phyloP scores from a whole-genome alignment of 2,888 invertebrate genomes.

The Teleogryllus oceanicus region DNA sequence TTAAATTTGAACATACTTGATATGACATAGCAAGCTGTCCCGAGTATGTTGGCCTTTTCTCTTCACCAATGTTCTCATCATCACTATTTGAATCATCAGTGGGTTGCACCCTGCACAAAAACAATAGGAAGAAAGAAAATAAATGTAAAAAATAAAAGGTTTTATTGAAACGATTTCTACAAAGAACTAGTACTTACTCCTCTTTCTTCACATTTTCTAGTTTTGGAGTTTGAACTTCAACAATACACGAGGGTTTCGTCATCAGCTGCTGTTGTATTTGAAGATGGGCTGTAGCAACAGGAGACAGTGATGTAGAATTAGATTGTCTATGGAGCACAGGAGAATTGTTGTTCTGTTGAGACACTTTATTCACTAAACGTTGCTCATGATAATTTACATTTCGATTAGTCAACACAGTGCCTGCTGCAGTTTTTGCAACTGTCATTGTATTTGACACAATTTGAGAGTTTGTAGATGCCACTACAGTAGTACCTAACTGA shows the following conservation, averaged over 20 bases:
- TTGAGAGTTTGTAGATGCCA: conserved; percentile 27
- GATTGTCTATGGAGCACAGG: neutral
- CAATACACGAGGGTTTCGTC: neutral
- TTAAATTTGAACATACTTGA: neutral
- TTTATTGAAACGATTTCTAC: neutral
- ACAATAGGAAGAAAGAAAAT: conserved; percentile 22
- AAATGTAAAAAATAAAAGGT: neutral
- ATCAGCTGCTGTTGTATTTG: conserved; percentile 11
- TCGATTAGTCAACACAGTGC: neutral
- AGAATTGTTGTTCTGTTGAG: neutral
- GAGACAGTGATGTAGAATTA: conserved; percentile 8
- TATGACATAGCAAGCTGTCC: neutral
- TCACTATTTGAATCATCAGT: conserved; percentile 20
- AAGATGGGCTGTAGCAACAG: conserved; percentile 4
- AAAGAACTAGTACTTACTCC: neutral
- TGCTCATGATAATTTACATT: conserved; percentile 18
- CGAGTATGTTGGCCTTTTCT: neutral
- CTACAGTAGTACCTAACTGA: conserved; percentile 41
- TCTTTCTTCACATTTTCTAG: conserved; percentile 20
- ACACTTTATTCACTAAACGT: neutral
- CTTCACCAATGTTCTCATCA: conserved; percentile 19
- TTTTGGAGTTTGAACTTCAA: neutral
- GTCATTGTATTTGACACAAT: conserved; percentile 32
- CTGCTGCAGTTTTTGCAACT: neutral
- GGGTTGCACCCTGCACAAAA: conserved; percentile 36